A percentile compares a stretch with the other conserved stretches of the same genome.
phyloP scores from a whole-genome alignment of 2,888 invertebrate genomes.

The Buathra laborator region DNA sequence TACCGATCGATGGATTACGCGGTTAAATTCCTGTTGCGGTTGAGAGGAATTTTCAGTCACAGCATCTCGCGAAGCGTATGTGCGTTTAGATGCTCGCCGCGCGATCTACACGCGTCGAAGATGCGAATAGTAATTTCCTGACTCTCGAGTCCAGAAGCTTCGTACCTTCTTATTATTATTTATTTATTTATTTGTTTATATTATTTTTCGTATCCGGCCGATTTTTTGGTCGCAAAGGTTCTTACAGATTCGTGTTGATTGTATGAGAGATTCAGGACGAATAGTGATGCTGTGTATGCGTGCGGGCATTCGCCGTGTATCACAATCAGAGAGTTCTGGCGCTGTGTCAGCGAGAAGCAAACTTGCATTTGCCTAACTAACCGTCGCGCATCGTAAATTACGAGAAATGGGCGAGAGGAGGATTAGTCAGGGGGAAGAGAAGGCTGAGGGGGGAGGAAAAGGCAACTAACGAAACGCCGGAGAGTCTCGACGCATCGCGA shows the following conservation, averaged over 20 bases:
- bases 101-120: slow-evolving; percentile 44
- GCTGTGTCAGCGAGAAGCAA: slow-evolving; percentile 58
- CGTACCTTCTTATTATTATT: slow-evolving; percentile 28
- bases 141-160: slow-evolving; percentile 43
- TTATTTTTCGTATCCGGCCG: neutral
- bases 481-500: slow-evolving; percentile 43
- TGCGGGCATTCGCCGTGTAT: slow-evolving; percentile 17
- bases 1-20: slow-evolving; percentile 64
- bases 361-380: slow-evolving; percentile 46
- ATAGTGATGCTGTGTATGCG: slow-evolving; percentile 1
- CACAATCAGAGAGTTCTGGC: slow-evolving; percentile 44
- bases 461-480: slow-evolving; percentile 33
- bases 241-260: slow-evolving; percentile 1
- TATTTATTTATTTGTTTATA: slow-evolving; percentile 12
- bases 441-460: neutral
- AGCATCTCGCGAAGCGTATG: slow-evolving; percentile 40
- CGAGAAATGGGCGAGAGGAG: slow-evolving; percentile 22
- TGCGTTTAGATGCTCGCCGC: slow-evolving; percentile 34
- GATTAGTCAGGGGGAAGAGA: too few relatives aligned
- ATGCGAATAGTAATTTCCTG: slow-evolving; percentile 57
- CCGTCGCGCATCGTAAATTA: slow-evolving; percentile 60
- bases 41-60: slow-evolving; percentile 71
- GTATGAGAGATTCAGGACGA: neutral
- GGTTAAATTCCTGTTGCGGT: slow-evolving; percentile 71
- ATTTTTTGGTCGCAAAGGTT: neutral